These are phyloP conservation scores for Phyllotreta cruciferae DNA, from an alignment of 2,888 invertebrate genomes.

Conservation along the genomic window DNA sequence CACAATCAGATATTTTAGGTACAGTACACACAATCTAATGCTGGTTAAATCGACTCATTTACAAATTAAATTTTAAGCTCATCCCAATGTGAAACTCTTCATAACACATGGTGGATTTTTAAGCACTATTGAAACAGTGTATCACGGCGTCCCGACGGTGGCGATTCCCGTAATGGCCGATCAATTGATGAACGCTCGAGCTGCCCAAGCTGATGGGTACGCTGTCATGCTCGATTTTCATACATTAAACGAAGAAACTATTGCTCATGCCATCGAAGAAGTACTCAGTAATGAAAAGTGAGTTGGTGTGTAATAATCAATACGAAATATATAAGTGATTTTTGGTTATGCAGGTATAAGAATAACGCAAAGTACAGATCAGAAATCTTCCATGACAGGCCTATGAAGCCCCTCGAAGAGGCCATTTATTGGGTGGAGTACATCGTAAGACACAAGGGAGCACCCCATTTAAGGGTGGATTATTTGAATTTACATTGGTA, in stretches of 20 bases:
- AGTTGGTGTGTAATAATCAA: slow-evolving; percentile 28
- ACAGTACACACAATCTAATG: too few relatives aligned
- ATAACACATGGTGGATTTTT: slow-evolving; percentile 63
- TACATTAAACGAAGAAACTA: slow-evolving; percentile 52
- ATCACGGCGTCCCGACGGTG: slow-evolving; percentile 62
- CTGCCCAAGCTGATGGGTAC: slow-evolving; percentile 58
- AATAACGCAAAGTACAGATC: slow-evolving; percentile 42
- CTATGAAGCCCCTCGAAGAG: slow-evolving; percentile 42
- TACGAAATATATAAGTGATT: neutral
- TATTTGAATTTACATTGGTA: slow-evolving; percentile 45
- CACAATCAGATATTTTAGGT: slow-evolving; percentile 49
- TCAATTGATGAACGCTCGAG: slow-evolving; percentile 62
- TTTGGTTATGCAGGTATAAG: slow-evolving; percentile 39
- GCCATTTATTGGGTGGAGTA: slow-evolving; percentile 49
- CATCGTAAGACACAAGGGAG: slow-evolving; percentile 47
- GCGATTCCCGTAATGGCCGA: slow-evolving; percentile 64
- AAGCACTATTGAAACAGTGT: slow-evolving; percentile 62
- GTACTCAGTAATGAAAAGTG: slow-evolving; percentile 51
- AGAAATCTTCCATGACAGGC: slow-evolving; percentile 44
- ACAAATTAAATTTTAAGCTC: slow-evolving; percentile 56
- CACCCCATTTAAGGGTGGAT: slow-evolving; percentile 44
- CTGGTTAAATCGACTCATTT: too few relatives aligned
- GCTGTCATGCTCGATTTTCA: slow-evolving; percentile 57
- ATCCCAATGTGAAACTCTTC: slow-evolving; percentile 60
- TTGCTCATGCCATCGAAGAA: slow-evolving; percentile 48